Evolutionary conservation across 1,140 invertebrate genomes (phyloP).

Genomic region (Meloidogyne exigua): DNA sequence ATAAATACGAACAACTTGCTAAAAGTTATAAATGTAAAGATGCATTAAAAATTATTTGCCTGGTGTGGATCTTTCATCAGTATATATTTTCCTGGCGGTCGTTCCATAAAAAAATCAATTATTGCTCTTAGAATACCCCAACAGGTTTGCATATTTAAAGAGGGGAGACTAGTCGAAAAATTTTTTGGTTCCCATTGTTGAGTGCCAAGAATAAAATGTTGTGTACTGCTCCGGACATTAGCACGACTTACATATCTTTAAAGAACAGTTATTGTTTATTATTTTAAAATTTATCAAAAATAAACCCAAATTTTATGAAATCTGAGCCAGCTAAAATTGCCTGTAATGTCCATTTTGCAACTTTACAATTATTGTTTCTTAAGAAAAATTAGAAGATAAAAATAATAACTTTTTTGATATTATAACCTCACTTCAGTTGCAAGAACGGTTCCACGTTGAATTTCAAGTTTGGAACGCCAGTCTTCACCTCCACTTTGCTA

Average conservation of each 20-base stretch:
- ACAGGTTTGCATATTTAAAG: conserved; percentile 97
- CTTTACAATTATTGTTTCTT: conserved; percentile 94
- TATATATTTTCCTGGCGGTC: conserved; percentile 91
- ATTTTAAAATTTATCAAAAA: conserved; percentile 5
- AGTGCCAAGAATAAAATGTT: conserved; percentile 94
- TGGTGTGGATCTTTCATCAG: conserved; percentile 91
- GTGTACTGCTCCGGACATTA: conserved; percentile 86
- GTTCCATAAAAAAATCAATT: conserved; percentile 94
- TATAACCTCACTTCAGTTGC: conserved; percentile 82
- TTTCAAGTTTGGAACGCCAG: conserved; percentile 95
- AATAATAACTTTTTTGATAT: neutral
- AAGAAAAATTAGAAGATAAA: neutral
- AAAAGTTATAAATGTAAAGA: conserved; percentile 67
- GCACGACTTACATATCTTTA: conserved; percentile 85
- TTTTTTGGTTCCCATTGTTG: conserved; percentile 97
- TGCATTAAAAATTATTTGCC: neutral
- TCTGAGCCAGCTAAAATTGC: conserved; percentile 92
- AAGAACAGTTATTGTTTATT: conserved; percentile 17
- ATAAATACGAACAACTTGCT: conserved; percentile 69
- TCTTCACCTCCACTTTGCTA: conserved; percentile 87
- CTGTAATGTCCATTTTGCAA: conserved; percentile 98
- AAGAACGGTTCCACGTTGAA: conserved; percentile 91
- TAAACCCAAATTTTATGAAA: conserved; percentile 87
- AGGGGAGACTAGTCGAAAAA: conserved; percentile 76
- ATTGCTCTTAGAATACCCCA: conserved; percentile 98